These are phyloP conservation scores for Lynx canadensis DNA, from an alignment of 2,113 vertebrate genomes.

Conservation along the genomic window DNA sequence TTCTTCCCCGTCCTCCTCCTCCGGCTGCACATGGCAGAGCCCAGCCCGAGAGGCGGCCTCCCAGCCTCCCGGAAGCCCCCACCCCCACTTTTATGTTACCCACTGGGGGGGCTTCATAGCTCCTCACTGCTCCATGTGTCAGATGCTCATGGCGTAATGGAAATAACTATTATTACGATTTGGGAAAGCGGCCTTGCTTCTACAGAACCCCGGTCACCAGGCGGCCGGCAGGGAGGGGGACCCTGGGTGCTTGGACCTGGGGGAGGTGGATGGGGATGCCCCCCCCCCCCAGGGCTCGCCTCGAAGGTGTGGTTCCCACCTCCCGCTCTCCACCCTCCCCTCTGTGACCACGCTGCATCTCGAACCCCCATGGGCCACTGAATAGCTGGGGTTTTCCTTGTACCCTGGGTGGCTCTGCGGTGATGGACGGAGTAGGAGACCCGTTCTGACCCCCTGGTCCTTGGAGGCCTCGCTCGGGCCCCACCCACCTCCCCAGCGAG, in stretches of 20 bases:
- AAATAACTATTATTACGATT: slow-evolving; percentile 45
- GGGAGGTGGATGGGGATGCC: background rate
- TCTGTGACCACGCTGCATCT: background rate
- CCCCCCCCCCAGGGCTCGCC: rapidly evolving
- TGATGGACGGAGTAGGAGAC: rapidly evolving
- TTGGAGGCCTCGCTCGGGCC: background rate
- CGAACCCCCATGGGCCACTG: background rate
- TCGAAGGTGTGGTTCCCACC: too few species aligned
- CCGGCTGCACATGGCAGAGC: slow-evolving; percentile 50
- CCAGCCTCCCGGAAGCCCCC: background rate
- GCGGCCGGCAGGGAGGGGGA: background rate
- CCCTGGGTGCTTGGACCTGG: background rate
- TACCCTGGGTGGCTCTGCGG: background rate
- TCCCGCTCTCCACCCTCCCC: background rate
- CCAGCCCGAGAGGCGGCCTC: slow-evolving; percentile 31
- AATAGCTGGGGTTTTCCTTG: background rate
- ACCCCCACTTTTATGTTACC: slow-evolving; percentile 19
- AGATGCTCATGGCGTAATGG: slow-evolving; percentile 27
- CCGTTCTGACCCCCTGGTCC: background rate
- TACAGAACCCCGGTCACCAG: background rate
- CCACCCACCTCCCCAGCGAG: background rate
- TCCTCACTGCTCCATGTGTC: background rate
- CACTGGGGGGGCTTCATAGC: background rate
- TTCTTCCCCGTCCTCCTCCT: slow-evolving; percentile 26
- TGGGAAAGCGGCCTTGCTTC: background rate